A percentile compares a stretch with the other conserved stretches of the same genome.
phyloP scores from a whole-genome alignment of 1,140 invertebrate genomes.

The Apolygus lucorum region DNA sequence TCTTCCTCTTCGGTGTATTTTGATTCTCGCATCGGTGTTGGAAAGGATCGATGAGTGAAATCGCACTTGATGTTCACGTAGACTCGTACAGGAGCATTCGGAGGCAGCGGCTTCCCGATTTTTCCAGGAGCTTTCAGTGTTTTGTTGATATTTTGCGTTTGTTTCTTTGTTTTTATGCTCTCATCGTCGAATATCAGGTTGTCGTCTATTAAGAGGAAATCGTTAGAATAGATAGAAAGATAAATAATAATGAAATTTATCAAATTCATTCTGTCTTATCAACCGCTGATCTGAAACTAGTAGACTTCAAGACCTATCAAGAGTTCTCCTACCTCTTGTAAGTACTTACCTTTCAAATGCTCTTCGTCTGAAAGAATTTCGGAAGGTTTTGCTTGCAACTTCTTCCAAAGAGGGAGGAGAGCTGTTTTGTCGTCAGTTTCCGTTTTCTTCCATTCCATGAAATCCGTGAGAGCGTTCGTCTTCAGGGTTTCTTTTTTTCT shows the following conservation, averaged over 20 bases:
- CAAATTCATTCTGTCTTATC: no score
- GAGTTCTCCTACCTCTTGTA: no score
- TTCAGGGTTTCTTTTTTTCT: not conserved
- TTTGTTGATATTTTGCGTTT: no score
- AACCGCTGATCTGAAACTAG: no score
- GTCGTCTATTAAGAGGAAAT: no score
- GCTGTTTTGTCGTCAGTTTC: slow-evolving; percentile 13
- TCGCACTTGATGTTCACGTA: slow-evolving; percentile 51
- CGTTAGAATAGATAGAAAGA: no score
- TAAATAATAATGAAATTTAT: no score
- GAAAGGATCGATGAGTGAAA: slow-evolving; percentile 69
- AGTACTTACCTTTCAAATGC: no score
- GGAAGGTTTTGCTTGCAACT: slow-evolving; percentile 38
- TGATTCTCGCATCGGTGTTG: slow-evolving; percentile 74
- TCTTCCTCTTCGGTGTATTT: slow-evolving; percentile 60
- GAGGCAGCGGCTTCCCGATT: slow-evolving; percentile 31
- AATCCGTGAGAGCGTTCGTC: slow-evolving; percentile 36
- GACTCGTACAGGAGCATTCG: slow-evolving; percentile 50
- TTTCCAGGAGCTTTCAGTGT: no score
- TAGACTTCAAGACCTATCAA: not conserved
- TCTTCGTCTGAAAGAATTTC: no score
- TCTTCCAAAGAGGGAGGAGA: slow-evolving; percentile 17
- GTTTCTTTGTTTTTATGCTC: no score
- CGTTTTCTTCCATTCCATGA: slow-evolving; percentile 52
- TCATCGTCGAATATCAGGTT: no score